Percentiles rank a stretch among this genome's conserved stretches.
phyloP scores from a whole-genome alignment of 2,888 invertebrate genomes.

The Trisateles emortualis region DNA sequence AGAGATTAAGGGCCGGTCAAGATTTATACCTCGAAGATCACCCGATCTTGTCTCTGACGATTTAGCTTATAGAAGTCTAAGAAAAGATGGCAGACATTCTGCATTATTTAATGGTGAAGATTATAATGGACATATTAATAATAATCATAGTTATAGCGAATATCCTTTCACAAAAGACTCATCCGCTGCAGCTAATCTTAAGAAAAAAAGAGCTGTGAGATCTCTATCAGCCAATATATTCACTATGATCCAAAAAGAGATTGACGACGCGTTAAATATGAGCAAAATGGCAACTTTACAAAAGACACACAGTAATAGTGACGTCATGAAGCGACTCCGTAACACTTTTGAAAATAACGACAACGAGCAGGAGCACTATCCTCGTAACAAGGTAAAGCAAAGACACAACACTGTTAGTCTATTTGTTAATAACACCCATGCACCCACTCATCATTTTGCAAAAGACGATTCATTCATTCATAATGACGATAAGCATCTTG shows the following conservation, averaged over 20 bases:
- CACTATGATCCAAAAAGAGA: constrained; percentile 90
- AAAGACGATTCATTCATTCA: constrained; percentile 85
- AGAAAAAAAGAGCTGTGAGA: constrained; percentile 93
- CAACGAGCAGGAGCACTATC: constrained; percentile 75
- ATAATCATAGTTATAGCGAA: constrained; percentile 74
- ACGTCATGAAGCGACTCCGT: constrained; percentile 83
- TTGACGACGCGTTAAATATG: constrained; percentile 86
- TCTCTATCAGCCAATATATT: constrained; percentile 95
- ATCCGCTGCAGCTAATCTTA: constrained; percentile 73
- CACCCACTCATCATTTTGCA: constrained; percentile 80
- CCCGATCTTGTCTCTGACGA: constrained; percentile 96
- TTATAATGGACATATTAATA: constrained; percentile 80
- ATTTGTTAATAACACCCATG: constrained; percentile 80
- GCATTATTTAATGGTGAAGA: constrained; percentile 81
- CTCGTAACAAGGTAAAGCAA: constrained; percentile 85
- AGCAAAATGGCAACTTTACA: constrained; percentile 83
- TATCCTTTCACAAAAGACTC: constrained; percentile 71
- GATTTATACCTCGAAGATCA: constrained; percentile 89
- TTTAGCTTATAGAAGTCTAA: constrained; percentile 93
- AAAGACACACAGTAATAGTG: constrained; percentile 88
- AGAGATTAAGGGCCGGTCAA: constrained; percentile 86
- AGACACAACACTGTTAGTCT: constrained; percentile 83
- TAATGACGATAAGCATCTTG: constrained; percentile 79
- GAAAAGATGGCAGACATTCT: constrained; percentile 91
- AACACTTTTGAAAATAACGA: constrained; percentile 81